Evolutionary conservation across 2,797 vertebrate genomes (phyloP).

Genomic region (Melanotaenia parkinsoni): DNA sequence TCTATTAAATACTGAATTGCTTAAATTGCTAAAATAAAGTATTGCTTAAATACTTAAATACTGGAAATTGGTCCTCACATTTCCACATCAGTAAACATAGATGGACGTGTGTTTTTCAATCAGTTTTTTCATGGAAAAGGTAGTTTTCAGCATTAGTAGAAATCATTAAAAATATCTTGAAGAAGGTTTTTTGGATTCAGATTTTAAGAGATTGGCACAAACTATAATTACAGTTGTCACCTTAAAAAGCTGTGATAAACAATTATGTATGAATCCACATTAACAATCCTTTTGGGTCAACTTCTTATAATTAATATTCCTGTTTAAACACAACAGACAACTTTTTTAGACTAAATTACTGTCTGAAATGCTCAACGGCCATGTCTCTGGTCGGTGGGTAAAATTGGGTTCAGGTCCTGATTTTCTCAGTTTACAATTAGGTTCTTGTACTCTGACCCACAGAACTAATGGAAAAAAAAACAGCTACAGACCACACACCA

Average conservation of each 20-base stretch:
- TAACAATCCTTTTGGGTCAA: not conserved
- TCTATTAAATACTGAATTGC: too few relatives aligned
- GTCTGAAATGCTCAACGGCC: conserved; percentile 16
- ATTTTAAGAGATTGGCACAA: not conserved
- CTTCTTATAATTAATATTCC: not conserved
- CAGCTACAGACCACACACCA: too few relatives aligned
- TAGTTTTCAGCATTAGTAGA: too few relatives aligned
- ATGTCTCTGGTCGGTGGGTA: not conserved
- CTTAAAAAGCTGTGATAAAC: not conserved
- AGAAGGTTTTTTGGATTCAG: too few relatives aligned
- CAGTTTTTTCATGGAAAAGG: too few relatives aligned
- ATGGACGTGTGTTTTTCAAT: too few relatives aligned
- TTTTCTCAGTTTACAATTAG: conserved; percentile 55
- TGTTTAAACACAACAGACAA: not conserved
- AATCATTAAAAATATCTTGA: too few relatives aligned
- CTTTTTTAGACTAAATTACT: not conserved
- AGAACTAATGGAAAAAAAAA: conserved; percentile 22
- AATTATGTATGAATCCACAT: not conserved
- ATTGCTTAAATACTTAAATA: too few relatives aligned
- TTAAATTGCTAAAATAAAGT: too few relatives aligned
- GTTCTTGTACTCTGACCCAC: conserved; percentile 45
- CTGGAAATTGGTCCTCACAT: too few relatives aligned
- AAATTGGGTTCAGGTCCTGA: not conserved
- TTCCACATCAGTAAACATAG: too few relatives aligned
- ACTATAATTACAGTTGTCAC: not conserved